Base-by-base conservation (phyloP, 2,797 vertebrate genomes). In the Neoniphon sammara region DNA sequence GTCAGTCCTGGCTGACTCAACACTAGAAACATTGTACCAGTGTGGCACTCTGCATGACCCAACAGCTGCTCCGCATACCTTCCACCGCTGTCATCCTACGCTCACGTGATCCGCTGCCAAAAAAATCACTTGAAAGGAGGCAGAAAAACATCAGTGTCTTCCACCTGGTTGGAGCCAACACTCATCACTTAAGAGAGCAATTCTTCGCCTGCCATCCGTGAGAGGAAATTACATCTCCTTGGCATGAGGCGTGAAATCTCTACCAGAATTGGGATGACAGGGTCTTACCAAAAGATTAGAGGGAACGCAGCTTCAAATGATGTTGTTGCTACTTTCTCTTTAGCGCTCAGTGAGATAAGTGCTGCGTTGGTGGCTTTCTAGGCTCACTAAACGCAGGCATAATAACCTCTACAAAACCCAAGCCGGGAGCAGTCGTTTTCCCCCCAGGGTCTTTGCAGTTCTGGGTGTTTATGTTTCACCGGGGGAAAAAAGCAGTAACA, bases 51-150 rank as follows among this genome's bases (percentile, higher is more conserved):
- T 71, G 65, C 89, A 76, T 82, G 88, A 86, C 58, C 78, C 69
- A 49, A 80, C 86, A 86, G 85, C 83, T 87, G 82, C 86, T 80
- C 55, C 5, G 59, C 86, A 92, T 91, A 83, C 79, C 78, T 88
- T 91, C 88, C 87, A 54, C 1, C 14, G 69, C 49, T 14, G 83
- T 88, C 89, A 91, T 78, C 70, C 31, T 50, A 27, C 55, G 18
- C 23, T 66, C 55, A 70, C 20, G 0, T 50, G 21, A 84, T 58
- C 63, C 7, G 1, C 36, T 62, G 71, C 69, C 39, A 17, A 67
- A 69, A n/a, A 58, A 71, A 49, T 62, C 56, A 18, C 70, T 63
- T 79, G 36, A 3, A 47, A 65, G 47, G n/a, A 52, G 57, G 47
- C 20, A 60, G 55, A 70, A 80, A 85, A 70, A 73, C 79, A 73